Percentiles rank a stretch among this genome's conserved stretches.
These are phyloP conservation scores for Drosophila picticornis DNA, from an alignment of 2,888 invertebrate genomes.

Conservation along the genomic window DNA sequence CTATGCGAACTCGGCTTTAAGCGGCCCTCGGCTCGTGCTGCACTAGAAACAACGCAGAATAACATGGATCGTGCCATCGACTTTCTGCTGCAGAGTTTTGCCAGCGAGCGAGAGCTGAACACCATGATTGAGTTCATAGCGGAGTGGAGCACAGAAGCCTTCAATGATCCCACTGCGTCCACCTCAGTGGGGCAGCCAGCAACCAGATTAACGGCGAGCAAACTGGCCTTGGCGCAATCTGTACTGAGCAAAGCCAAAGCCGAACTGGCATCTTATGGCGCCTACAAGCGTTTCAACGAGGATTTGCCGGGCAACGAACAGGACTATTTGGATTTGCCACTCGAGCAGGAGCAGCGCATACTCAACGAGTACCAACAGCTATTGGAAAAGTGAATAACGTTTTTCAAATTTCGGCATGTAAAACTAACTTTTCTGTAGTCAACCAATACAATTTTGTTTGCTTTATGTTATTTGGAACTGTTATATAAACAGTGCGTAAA, in stretches of 20 bases:
- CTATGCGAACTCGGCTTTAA: conserved; percentile 88
- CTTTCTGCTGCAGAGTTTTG: conserved; percentile 85
- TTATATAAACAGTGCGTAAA: neutral
- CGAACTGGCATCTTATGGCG: conserved; percentile 82
- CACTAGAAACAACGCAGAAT: conserved; percentile 87
- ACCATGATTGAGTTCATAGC: conserved; percentile 79
- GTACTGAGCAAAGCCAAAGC: conserved; percentile 68
- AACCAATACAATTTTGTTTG: neutral
- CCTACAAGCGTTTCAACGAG: conserved; percentile 88
- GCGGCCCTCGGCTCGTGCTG: conserved; percentile 86
- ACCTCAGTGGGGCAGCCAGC: conserved; percentile 13
- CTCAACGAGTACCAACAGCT: conserved; percentile 89
- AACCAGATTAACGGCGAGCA: conserved; percentile 44
- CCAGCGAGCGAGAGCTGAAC: conserved; percentile 69
- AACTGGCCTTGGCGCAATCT: conserved; percentile 46
- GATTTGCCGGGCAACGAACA: conserved; percentile 88
- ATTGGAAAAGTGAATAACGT: conserved; percentile 82
- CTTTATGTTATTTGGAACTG: too few species aligned
- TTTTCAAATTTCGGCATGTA: neutral
- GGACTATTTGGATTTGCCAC: conserved; percentile 90
- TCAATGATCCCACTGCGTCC: conserved; percentile 62
- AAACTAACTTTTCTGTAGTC: neutral
- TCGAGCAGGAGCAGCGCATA: conserved; percentile 90
- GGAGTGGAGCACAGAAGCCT: conserved; percentile 74
- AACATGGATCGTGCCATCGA: conserved; percentile 87